These are phyloP conservation scores for Peromyscus polionotus DNA, from an alignment of 2,113 vertebrate genomes.

Conservation along the genomic window DNA sequence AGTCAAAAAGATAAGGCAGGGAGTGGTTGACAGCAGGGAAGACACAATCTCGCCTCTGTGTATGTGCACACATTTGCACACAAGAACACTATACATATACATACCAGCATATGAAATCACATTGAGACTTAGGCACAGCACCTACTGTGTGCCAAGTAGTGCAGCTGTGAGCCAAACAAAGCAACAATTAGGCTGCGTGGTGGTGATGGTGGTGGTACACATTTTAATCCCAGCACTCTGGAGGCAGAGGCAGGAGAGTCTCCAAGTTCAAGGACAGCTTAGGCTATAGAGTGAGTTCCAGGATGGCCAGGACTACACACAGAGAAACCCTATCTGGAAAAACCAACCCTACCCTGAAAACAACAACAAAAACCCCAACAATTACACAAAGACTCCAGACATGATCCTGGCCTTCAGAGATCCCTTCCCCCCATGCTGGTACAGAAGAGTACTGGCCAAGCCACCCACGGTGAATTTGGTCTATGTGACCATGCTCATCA, in stretches of 20 bases:
- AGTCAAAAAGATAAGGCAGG: neutral
- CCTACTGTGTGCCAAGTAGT: rapidly evolving
- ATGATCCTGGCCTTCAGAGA: neutral
- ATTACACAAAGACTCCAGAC: neutral
- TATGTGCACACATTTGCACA: neutral
- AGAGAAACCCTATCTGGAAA: neutral
- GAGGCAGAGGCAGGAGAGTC: neutral
- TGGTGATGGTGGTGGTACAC: neutral
- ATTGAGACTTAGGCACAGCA: neutral
- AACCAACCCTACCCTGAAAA: neutral
- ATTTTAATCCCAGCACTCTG: neutral
- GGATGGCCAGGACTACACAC: too few relatives aligned
- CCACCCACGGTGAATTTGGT: rapidly evolving
- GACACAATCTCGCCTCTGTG: neutral
- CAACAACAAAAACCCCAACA: neutral
- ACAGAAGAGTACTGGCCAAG: neutral
- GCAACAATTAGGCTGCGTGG: neutral
- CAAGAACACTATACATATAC: neutral
- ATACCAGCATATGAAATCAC: neutral
- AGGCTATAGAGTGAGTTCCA: too few relatives aligned
- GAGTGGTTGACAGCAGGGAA: neutral
- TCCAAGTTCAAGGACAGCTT: neutral
- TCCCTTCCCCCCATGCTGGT: rapidly evolving
- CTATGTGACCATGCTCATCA: neutral
- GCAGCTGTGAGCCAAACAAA: neutral